A percentile compares a stretch with the other conserved stretches of the same genome.
These are phyloP conservation scores for Petrocephalus zakoni DNA, from an alignment of 2,113 vertebrate species.

Conservation along the genomic window DNA sequence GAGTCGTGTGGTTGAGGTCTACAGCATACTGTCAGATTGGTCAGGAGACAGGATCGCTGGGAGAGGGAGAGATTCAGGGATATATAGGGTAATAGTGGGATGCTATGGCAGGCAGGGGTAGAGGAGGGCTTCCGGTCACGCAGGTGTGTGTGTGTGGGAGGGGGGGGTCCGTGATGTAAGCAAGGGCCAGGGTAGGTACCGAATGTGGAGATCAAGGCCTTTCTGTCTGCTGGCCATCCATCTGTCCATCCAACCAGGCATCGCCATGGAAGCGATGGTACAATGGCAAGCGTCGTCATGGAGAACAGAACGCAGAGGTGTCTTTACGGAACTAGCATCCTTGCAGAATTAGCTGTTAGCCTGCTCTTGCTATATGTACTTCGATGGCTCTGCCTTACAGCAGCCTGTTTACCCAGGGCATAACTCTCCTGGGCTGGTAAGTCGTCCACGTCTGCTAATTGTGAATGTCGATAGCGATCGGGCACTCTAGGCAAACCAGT, in stretches of 20 bases:
- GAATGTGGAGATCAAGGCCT: not conserved
- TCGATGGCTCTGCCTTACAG: not conserved
- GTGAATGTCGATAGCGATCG: not conserved
- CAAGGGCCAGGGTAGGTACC: not conserved
- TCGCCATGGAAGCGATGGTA: not conserved
- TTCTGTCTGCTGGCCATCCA: not conserved
- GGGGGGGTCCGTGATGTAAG: constrained; percentile 33
- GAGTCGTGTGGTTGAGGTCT: not conserved
- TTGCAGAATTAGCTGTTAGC: not conserved
- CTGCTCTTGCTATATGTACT: not conserved
- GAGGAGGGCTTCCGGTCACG: not conserved
- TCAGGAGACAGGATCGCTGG: not conserved
- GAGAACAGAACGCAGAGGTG: not conserved
- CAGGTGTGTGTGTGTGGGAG: not conserved
- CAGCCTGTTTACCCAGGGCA: not conserved
- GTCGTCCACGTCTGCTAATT: not conserved
- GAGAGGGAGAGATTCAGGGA: not conserved
- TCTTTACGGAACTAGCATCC: not conserved
- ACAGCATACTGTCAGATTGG: not conserved
- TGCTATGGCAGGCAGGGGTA: too few relatives aligned
- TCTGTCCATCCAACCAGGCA: not conserved
- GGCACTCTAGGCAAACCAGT: not conserved
- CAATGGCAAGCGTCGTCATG: not conserved
- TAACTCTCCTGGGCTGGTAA: not conserved
- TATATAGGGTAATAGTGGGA: not conserved